Evolutionary conservation across 1,140 invertebrate species (phyloP), one percentile per base, ranked within the genome.

Genomic region (Coelopa frigida): DNA sequence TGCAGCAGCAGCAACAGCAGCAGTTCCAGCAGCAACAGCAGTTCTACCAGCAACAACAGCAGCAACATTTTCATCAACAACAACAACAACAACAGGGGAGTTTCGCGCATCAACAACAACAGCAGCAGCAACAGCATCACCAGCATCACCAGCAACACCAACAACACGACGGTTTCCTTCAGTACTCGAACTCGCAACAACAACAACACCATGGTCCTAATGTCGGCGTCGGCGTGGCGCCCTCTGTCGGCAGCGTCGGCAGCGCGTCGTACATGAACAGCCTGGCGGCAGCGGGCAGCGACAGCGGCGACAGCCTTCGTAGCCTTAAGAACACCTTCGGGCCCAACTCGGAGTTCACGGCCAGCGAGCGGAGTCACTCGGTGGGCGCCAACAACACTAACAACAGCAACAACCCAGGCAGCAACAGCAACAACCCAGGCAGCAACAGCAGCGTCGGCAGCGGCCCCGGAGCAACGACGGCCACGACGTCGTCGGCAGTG

Each of bases 291-390:
- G n/a, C n/a, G n/a, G n/a, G n/a, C n/a, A n/a, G n/a, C n/a, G n/a
- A n/a, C 45, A 61, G 58, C 22, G 52, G 56, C 50, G 63, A 67
- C 50, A 67, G 63, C 53, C 54, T 67, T 49, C 64, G 61, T 36
- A 67, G 57, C 46, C 44, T 67, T 29, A 67, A 67, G 52, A 67
- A 67, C 45, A 61, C 63, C 35, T 67, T 67, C 33, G 63, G 63
- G 14, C 63, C 63, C 18, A 67, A 67, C 31, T 67, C 63, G 5
- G 63, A 67, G 51, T 67, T 67, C 40, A 64, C 63, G 51, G 50
- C 60, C 22, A 53, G 57, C 10, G 51, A 54, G n/a, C n/a, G 11
- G 5, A 7, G 11, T 5, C 18, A 37, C 22, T 33, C 31, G 17
- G 31, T 17, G 23, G 48, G 40, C 46, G 40, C 27, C 15, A 53